Evolutionary conservation across 2,797 vertebrate genomes (phyloP).

Genomic region (Myotis planiceps): DNA sequence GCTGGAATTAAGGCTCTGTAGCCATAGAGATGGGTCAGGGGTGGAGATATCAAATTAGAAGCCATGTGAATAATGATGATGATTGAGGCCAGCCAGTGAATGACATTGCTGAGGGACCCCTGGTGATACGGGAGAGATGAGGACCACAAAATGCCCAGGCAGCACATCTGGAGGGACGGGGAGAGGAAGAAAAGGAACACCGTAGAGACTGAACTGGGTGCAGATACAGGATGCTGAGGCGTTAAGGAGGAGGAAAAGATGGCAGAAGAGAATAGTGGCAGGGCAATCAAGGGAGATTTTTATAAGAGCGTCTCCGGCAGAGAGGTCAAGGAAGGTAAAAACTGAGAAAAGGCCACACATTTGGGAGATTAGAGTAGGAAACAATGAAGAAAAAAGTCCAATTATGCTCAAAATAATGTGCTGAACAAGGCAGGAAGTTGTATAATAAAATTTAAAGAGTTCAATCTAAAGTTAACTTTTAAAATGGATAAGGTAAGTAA

Average conservation of each 20-base stretch:
- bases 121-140: neutral
- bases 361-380: neutral
- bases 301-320: neutral
- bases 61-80: neutral
- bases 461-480: constrained; percentile 46
- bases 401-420: constrained; percentile 39
- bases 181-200: neutral
- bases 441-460: constrained; percentile 16
- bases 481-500: neutral
- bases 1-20: neutral
- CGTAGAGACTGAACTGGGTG: neutral
- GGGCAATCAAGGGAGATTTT: neutral
- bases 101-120: neutral
- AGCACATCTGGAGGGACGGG: rapidly evolving
- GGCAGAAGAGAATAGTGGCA: neutral
- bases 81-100: neutral
- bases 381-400: constrained; percentile 15
- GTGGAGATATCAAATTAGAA: rapidly evolving
- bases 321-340: neutral
- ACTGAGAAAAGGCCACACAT: neutral
- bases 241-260: neutral
- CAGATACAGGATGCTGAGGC: neutral
- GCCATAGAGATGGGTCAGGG: neutral
- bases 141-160: neutral
- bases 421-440: neutral